Conservation (phyloP, 2,113 vertebrate species). For the Orycteropus afer region DNA sequence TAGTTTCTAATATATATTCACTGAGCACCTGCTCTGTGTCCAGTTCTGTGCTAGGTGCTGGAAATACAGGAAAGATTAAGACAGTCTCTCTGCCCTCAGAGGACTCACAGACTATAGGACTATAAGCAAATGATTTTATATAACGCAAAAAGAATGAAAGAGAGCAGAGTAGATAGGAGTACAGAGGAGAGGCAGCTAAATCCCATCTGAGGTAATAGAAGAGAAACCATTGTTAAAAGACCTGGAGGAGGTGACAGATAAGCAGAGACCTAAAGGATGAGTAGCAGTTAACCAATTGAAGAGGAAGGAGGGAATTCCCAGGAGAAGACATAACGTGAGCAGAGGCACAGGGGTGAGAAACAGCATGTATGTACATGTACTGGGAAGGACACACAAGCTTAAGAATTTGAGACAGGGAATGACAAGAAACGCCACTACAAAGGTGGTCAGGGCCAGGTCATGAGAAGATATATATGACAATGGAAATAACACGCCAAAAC, state of each 20-base stretch:
- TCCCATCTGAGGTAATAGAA: background rate
- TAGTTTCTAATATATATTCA: slow-evolving; percentile 15
- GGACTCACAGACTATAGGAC: background rate
- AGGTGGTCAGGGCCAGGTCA: background rate
- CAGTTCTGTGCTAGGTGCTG: background rate
- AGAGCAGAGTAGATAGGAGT: background rate
- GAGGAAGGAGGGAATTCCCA: slow-evolving; percentile 61
- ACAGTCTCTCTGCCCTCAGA: background rate
- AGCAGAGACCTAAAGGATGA: slow-evolving; percentile 59
- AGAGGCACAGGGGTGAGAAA: slow-evolving; percentile 34
- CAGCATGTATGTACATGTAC: background rate
- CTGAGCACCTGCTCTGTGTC: background rate
- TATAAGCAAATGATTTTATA: slow-evolving; percentile 12
- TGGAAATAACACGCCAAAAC: background rate
- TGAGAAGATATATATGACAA: background rate
- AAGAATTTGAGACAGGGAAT: slow-evolving; percentile 28
- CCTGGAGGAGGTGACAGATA: slow-evolving; percentile 41
- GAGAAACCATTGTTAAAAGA: slow-evolving; percentile 13
- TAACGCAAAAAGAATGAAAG: background rate
- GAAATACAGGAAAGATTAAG: background rate
- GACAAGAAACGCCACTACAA: background rate
- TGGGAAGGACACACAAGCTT: background rate
- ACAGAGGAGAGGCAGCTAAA: slow-evolving; percentile 17
- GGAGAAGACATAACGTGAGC: slow-evolving; percentile 40
- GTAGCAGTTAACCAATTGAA: slow-evolving; percentile 50